Evolutionary conservation across 2,113 vertebrate species (phyloP), one percentile per base, ranked within the genome.

Genomic region (Eptesicus fuscus): DNA sequence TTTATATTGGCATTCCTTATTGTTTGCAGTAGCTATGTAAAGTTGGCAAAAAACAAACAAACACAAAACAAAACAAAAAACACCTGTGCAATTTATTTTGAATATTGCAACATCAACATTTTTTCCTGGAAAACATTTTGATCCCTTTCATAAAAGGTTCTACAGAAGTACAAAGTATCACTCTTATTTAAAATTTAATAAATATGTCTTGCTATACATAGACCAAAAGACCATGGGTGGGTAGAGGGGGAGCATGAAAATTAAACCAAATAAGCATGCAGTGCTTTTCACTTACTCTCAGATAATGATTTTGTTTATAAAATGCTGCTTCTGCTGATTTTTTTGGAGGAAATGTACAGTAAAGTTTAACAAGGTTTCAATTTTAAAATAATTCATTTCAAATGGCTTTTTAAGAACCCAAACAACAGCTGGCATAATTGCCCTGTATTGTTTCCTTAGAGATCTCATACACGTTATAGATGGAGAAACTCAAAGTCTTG

Each of bases 391-490:
- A 88, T 74, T 78, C 49, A 61, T 32, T 86, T 78, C 47, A 35
- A 90, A 92, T 47, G 88, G 70, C 63, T 78, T 90, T 95, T 92
- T 76, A 95, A 94, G 82, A 94, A 88, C 63, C 56, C 74, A 67
- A 94, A 94, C n/a, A 95, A 49, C 47, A 97, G 80, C 85, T 94
- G 77, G 76, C 73, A 92, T 76, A 95, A 80, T 90, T 92, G 89
- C 59, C 35, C 70, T 92, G 53, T 87, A 85, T 63, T 92, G 82
- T 96, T 95, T 97, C 84, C 82, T 88, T 83, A 92, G 92, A 89
- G 80, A 94, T 77, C 22, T 94, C 65, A 78, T 90, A 96, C 61
- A 82, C 28, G 28, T 74, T 51, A 10, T 7, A 83, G 92, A 70
- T 94, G 47, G 32, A 94, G 70, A 95, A 71, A 90, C 7, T 78